phyloP scores from a whole-genome alignment of 2,888 invertebrate genomes.

The Spodoptera littoralis region DNA sequence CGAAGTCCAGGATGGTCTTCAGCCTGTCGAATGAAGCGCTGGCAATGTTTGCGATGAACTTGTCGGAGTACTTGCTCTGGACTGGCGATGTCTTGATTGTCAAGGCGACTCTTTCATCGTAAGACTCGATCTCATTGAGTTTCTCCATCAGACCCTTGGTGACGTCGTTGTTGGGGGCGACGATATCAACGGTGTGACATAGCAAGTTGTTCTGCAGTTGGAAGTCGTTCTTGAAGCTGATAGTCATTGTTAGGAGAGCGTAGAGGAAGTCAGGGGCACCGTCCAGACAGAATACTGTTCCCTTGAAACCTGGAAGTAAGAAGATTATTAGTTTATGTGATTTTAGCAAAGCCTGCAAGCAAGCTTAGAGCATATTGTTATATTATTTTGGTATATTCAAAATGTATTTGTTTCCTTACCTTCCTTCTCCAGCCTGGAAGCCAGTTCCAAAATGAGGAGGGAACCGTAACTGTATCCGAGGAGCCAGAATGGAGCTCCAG shows the following conservation, averaged over 20 bases:
- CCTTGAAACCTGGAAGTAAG: constrained; percentile 79
- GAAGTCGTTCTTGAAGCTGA: constrained; percentile 78
- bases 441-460: constrained; percentile 93
- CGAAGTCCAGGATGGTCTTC: constrained; percentile 84
- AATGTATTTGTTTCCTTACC: constrained; percentile 75
- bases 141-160: constrained; percentile 75
- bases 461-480: constrained; percentile 97
- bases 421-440: constrained; percentile 91
- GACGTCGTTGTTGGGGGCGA: constrained; percentile 79
- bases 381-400: neutral
- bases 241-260: constrained; percentile 83
- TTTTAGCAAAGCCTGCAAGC: too few species aligned
- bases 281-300: constrained; percentile 93
- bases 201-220: constrained; percentile 89
- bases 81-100: constrained; percentile 78
- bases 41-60: constrained; percentile 71
- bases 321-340: neutral
- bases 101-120: constrained; percentile 88
- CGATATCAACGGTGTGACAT: constrained; percentile 86
- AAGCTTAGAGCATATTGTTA: too few species aligned
- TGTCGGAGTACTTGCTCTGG: constrained; percentile 76
- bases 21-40: constrained; percentile 84
- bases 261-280: constrained; percentile 93
- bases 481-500: constrained; percentile 91
- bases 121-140: constrained; percentile 86